Evolutionary conservation across 2,113 vertebrate genomes (phyloP), one percentile per base, ranked within the genome.

Genomic region (Cyrtonyx montezumae): DNA sequence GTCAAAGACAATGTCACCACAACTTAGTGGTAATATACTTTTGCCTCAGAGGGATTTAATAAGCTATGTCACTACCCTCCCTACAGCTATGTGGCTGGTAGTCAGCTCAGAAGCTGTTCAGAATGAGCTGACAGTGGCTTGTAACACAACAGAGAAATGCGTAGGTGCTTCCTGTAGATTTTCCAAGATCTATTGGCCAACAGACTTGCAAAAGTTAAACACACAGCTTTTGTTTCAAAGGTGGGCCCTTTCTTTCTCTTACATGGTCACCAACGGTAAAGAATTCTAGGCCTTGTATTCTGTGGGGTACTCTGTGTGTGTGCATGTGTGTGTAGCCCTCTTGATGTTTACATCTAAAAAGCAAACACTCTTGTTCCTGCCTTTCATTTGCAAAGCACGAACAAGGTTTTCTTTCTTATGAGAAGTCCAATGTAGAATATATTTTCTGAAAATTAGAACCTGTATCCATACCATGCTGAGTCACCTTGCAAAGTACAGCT

Each of bases 391-490:
- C 49, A 89, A 34, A 83, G 25, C 37, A 30, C n/a, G 28, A 92
- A 63, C 49, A 51, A 46, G 21, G 6, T 45, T 5, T 37, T 61
- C 73, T 92, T 70, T 59, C 20, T 48, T 73, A 26, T 62, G 30
- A 55, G 17, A 48, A 79, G 49, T 79, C 22, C 46, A 58, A 9
- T 34, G 45, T 49, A 46, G 55, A 87, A 91, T 74, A 88, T 82
- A 81, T 51, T 22, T 87, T n/a, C 42, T 87, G 70, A 91, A 93
- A 93, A 91, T 46, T 2, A 84, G 14, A 49, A 77, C n/a, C 36
- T 84, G 49, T 42, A 81, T 20, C 21, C n/a, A 37, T 37, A 25
- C 34, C 7, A 11, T 51, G 21, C 11, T 21, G n/a, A 66, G 40
- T 66, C 48, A 62, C 23, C 40, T 89, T 87, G 62, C n/a, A 81